Conservation (phyloP, 2,113 vertebrate species). For the Meriones unguiculatus region DNA sequence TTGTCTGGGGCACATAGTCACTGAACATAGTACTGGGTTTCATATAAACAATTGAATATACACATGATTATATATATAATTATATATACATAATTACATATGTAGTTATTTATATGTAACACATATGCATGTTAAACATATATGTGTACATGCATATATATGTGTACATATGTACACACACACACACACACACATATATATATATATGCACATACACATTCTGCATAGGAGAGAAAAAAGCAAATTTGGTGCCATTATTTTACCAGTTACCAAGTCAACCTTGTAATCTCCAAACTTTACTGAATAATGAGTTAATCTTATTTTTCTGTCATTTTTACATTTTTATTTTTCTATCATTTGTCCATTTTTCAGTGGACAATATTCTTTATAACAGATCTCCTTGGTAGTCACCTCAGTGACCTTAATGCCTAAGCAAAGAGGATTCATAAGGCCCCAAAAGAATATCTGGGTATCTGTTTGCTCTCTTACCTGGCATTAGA, state of each 20-base stretch:
- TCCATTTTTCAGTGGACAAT: not conserved
- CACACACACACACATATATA: not conserved
- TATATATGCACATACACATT: not conserved
- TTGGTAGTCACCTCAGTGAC: not conserved
- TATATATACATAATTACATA: not conserved
- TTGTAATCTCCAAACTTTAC: not conserved
- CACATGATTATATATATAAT: not conserved
- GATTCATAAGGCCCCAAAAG: not conserved
- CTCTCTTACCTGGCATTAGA: not conserved
- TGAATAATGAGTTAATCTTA: not conserved
- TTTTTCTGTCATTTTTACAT: not conserved
- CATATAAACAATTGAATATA: not conserved
- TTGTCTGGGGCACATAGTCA: not conserved
- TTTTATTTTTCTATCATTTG: not conserved
- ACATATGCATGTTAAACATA: not conserved
- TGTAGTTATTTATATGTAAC: not conserved
- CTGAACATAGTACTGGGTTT: not conserved
- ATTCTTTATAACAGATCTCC: not conserved
- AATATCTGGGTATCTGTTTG: too few relatives aligned
- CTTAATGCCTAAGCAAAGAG: not conserved
- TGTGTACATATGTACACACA: not conserved
- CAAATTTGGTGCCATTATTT: not conserved
- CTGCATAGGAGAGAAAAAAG: not conserved
- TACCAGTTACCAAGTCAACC: not conserved
- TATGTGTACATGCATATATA: not conserved